These are phyloP conservation scores for Isaurus tuberculatus DNA, from an alignment of 92 coral and sea anemone genomes.

Conservation along the genomic window DNA sequence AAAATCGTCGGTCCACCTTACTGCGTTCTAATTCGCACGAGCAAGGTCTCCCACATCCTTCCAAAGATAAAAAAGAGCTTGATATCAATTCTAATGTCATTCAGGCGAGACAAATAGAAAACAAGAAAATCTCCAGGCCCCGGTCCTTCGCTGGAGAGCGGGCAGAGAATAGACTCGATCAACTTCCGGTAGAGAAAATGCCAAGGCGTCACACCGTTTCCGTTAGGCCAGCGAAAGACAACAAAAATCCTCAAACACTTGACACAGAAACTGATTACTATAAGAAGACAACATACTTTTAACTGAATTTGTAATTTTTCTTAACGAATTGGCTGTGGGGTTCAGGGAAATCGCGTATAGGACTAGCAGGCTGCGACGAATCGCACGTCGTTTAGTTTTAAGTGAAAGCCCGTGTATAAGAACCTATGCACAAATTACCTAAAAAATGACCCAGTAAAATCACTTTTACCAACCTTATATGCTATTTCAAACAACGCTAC, in stretches of 20 bases:
- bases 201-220: slow-evolving; percentile 39
- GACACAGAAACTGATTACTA: background rate
- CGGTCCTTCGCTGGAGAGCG: slow-evolving; percentile 22
- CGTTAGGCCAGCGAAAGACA: background rate
- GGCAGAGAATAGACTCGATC: background rate
- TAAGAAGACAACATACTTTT: slow-evolving; percentile 23
- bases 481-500: too few species aligned
- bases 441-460: too few species aligned
- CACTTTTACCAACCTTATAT: too few species aligned
- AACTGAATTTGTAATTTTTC: background rate
- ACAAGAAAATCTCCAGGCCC: slow-evolving; percentile 16
- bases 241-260: background rate
- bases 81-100: slow-evolving; percentile 16
- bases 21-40: slow-evolving; percentile 28
- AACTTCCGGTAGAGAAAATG: background rate
- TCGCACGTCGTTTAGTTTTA: too few species aligned
- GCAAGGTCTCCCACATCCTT: background rate
- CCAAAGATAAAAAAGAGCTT: background rate
- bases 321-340: too few species aligned
- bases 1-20: background rate
- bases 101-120: background rate
- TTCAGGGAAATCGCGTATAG: too few species aligned
- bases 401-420: too few species aligned
- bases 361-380: too few species aligned
- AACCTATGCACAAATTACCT: too few species aligned